A percentile compares a stretch with the other conserved stretches of the same genome.
phyloP scores from a whole-genome alignment of 2,888 invertebrate species.

The Lymantria monacha region DNA sequence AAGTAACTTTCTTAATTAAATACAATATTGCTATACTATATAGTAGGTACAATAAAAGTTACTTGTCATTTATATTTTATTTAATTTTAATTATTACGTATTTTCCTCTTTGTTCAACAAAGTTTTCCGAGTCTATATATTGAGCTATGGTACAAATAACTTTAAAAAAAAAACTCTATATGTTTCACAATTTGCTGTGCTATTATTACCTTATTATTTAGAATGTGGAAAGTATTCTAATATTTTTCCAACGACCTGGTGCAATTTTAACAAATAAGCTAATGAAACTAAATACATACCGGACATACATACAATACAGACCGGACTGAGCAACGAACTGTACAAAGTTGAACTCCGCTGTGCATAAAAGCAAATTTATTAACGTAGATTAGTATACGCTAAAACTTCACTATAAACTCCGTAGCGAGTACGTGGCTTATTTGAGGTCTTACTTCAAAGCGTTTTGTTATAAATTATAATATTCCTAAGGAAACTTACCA shows the following conservation, averaged over 20 bases:
- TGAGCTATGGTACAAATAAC: too few species aligned
- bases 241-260: too few species aligned
- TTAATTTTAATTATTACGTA: too few species aligned
- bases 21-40: too few species aligned
- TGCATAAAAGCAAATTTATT: conserved; percentile 34
- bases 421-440: neutral
- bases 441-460: neutral
- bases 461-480: neutral
- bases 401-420: conserved; percentile 23
- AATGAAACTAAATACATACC: neutral
- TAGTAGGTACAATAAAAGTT: too few species aligned
- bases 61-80: too few species aligned
- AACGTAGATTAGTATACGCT: conserved; percentile 24
- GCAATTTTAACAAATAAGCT: neutral
- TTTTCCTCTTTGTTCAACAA: too few species aligned
- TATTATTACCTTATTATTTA: neutral
- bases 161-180: too few species aligned
- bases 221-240: neutral
- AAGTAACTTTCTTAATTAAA: too few species aligned
- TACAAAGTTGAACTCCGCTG: conserved; percentile 15
- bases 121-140: too few species aligned
- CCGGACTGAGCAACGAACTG: neutral
- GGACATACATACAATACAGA: too few species aligned
- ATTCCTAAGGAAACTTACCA: too few species aligned
- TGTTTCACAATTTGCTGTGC: neutral